Percentiles rank a stretch among this genome's conserved stretches.
Conservation (phyloP, 2,888 invertebrate genomes). For the Cephus pygmeus region DNA sequence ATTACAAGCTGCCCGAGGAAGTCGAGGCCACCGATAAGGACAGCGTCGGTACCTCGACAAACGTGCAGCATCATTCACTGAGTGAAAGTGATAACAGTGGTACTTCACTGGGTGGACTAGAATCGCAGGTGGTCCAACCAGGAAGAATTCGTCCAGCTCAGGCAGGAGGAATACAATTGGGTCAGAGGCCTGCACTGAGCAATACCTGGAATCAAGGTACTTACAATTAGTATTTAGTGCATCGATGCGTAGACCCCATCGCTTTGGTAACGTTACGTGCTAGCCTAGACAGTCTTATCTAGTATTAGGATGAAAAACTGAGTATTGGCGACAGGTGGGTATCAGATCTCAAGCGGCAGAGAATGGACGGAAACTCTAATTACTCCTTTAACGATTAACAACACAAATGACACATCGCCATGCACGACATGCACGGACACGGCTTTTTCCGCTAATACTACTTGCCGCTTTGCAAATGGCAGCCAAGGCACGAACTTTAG, state of each 20-base stretch:
- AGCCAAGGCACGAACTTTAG: not conserved
- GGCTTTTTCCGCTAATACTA: not conserved
- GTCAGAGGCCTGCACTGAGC: not conserved
- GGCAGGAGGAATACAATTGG: not conserved
- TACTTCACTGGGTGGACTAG: not conserved
- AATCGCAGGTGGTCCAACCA: no score
- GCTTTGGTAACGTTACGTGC: not conserved
- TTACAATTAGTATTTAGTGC: not conserved
- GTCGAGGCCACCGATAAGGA: not conserved
- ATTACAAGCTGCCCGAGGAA: constrained; percentile 9
- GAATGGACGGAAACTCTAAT: not conserved
- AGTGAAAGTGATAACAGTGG: not conserved
- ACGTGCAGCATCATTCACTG: not conserved
- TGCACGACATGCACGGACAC: not conserved
- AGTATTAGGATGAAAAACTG: not conserved
- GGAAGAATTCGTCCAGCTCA: not conserved
- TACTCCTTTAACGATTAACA: not conserved
- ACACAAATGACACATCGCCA: not conserved
- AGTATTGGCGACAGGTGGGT: not conserved
- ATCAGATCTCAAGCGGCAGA: not conserved
- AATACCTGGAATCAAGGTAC: constrained; percentile 41
- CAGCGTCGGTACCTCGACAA: not conserved
- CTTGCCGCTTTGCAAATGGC: not conserved
- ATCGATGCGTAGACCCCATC: not conserved
- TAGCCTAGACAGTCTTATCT: not conserved